Percentiles rank a stretch among this genome's conserved stretches.
phyloP scores from a whole-genome alignment of 2,888 invertebrate species.

The Zygothrica quintamaculata region DNA sequence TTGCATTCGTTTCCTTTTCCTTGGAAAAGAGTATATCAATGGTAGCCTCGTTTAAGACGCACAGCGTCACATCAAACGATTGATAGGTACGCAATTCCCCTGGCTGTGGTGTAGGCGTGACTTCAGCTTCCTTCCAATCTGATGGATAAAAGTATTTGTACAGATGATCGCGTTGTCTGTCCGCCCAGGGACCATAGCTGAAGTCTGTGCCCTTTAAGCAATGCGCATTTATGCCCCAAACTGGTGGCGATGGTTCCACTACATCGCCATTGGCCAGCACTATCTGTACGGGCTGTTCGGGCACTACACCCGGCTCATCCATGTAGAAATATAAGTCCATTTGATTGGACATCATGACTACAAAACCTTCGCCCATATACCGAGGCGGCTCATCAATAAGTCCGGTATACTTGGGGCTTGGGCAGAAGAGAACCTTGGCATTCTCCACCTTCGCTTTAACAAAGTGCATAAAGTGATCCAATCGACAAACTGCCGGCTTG shows the following conservation, averaged over 20 bases:
- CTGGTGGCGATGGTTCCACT: constrained; percentile 96
- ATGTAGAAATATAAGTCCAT: constrained; percentile 98
- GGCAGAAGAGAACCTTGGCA: constrained; percentile 97
- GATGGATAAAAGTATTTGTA: constrained; percentile 98
- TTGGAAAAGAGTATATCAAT: constrained; percentile 98
- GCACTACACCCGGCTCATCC: constrained; percentile 96
- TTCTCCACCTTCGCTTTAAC: constrained; percentile 97
- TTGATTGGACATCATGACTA: constrained; percentile 97
- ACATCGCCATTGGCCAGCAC: constrained; percentile 96
- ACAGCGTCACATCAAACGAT: constrained; percentile 95
- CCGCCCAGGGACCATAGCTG: constrained; percentile 99
- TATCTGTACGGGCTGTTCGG: constrained; percentile 95
- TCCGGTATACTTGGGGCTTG: constrained; percentile 97
- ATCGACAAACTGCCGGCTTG: constrained; percentile 95
- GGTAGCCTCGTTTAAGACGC: constrained; percentile 95
- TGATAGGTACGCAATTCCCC: constrained; percentile 95
- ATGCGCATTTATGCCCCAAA: constrained; percentile 98
- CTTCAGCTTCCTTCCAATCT: constrained; percentile 91
- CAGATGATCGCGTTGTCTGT: constrained; percentile 96
- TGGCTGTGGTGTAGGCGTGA: constrained; percentile 92
- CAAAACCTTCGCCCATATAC: constrained; percentile 99
- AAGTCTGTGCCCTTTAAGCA: constrained; percentile 97
- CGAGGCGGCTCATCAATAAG: constrained; percentile 97
- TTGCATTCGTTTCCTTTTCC: constrained; percentile 95
- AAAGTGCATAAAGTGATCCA: constrained; percentile 98